phyloP scores from a whole-genome alignment of 2,797 vertebrate species.

The Dryobates pubescens region DNA sequence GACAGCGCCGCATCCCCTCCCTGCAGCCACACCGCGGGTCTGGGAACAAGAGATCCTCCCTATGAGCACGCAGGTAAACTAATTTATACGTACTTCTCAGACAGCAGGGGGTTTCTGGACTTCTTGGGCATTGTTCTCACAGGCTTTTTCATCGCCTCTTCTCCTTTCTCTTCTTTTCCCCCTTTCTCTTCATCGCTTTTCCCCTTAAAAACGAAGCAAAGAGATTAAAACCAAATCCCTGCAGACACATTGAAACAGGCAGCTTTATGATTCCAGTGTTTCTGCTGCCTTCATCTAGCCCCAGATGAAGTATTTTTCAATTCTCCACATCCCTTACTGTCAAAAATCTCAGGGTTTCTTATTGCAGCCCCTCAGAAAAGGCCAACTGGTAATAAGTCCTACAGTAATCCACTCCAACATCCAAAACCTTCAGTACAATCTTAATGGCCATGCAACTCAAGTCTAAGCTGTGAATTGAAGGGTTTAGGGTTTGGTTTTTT shows the following conservation, averaged over 20 bases:
- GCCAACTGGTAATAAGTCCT: neutral
- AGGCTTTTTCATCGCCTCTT: conserved; percentile 45
- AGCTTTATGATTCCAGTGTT: neutral
- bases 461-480: neutral
- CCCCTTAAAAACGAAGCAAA: conserved; percentile 40
- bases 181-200: neutral
- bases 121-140: conserved; percentile 83
- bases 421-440: neutral
- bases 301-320: neutral
- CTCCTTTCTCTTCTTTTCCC: conserved; percentile 37
- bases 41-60: fast-evolving
- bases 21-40: fast-evolving
- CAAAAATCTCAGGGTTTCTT: neutral
- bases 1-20: neutral
- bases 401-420: neutral
- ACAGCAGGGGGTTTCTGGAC: conserved; percentile 87
- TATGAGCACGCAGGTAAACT: neutral
- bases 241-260: neutral
- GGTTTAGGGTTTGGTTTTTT: neutral
- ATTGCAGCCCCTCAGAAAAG: neutral
- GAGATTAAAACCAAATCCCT: too few species aligned
- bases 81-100: conserved; percentile 84
- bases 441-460: neutral
- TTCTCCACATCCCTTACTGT: neutral
- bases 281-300: neutral